Percentiles rank a stretch among this genome's conserved stretches.
phyloP scores from a whole-genome alignment of 2,888 invertebrate genomes.

The Teinopalpus imperialis region DNA sequence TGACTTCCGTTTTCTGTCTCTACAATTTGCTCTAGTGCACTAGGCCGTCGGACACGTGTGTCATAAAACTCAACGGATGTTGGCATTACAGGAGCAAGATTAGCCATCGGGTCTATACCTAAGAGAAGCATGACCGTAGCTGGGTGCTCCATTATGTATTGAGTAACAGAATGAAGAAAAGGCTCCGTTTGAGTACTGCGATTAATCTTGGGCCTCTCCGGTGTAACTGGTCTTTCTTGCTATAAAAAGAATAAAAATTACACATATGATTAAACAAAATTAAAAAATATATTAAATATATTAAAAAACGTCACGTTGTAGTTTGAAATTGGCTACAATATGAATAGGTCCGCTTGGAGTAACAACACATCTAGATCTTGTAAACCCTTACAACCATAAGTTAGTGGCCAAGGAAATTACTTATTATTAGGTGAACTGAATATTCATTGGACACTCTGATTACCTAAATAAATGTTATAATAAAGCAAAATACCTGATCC shows the following conservation, averaged over 20 bases:
- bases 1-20: slow-evolving; percentile 72
- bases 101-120: slow-evolving; percentile 85
- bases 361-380: no score
- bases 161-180: slow-evolving; percentile 81
- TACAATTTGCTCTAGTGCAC: slow-evolving; percentile 69
- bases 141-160: slow-evolving; percentile 87
- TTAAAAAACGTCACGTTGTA: no score
- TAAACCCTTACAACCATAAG: no score
- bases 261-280: no score
- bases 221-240: slow-evolving; percentile 67
- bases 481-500: slow-evolving; percentile 72
- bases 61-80: slow-evolving; percentile 73
- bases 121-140: slow-evolving; percentile 87
- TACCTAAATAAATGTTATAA: no score
- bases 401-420: no score
- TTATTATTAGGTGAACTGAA: no score
- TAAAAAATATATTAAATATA: no score
- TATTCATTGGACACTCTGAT: no score
- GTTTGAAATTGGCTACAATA: no score
- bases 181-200: slow-evolving; percentile 84
- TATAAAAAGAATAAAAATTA: slow-evolving; percentile 41
- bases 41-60: slow-evolving; percentile 60
- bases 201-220: slow-evolving; percentile 64
- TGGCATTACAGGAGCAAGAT: slow-evolving; percentile 62
- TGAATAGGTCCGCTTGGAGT: no score